Base-by-base conservation (phyloP, 1,140 invertebrate genomes). In the Diachasma alloeum region DNA sequence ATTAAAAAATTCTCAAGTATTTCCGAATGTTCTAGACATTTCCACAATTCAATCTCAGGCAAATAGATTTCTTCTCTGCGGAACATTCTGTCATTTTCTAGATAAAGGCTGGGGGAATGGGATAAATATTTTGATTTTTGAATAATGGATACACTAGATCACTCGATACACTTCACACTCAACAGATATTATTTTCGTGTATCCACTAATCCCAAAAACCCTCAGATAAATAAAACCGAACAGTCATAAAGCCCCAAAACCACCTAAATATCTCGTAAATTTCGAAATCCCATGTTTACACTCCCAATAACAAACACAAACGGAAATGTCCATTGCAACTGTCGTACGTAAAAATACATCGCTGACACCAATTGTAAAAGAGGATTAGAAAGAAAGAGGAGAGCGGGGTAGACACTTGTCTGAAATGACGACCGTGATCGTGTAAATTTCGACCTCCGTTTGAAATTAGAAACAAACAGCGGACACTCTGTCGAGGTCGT, bases 381-480 rank as follows among this genome's bases (percentile, higher is more conserved):
- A 39, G 13, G 66, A 31, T 66, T 37, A 37, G 31, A 68, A 26
- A 67, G 22, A 37, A 42, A 48, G 42, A 15, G 19, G 44, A 46
- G n/a, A 36, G 42, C 39, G 10, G 26, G 46, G 31, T 66, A 37
- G 39, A 74, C 17, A 24, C n/a, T 26, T 26, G 24, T 17, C 22
- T 72, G 22, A 56, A 8, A 59, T 19, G 44, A 56, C 71, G 71
- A 39, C 44, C 72, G 46, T 48, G 72, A 63, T 74, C 72, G 17
- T 74, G 72, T 37, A 68, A 68, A 68, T 19, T 68, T 74, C 56
- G 72, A 79, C 75, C 78, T 77, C 74, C 44, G 68, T 76, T 31
- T 77, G 75, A 77, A 79, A 77, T 79, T 79, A 77, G 75, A 77
- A 79, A 75, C 75, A 79, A 79, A 67, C 39, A 36, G 26, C 17